These are phyloP conservation scores for Medauroidea extradentata DNA, from an alignment of 1,140 invertebrate species.

Conservation along the genomic window DNA sequence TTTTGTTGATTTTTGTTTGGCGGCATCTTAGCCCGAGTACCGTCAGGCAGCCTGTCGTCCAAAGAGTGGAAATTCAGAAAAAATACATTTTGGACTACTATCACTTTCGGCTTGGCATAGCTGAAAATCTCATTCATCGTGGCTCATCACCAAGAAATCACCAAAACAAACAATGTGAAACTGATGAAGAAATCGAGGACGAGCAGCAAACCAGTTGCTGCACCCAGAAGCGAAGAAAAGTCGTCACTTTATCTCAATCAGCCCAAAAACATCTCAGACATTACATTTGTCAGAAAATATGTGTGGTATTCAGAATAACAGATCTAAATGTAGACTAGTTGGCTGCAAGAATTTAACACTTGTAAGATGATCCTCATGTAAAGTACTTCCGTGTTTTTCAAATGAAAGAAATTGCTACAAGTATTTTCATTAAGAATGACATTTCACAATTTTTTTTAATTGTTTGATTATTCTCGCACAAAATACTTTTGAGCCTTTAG, in stretches of 20 bases:
- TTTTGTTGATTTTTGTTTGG: too few relatives aligned
- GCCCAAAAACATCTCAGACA: not conserved
- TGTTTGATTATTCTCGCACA: too few relatives aligned
- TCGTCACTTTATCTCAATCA: not conserved
- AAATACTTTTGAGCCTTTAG: too few relatives aligned
- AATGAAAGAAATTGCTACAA: conserved; percentile 1
- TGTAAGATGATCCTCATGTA: not conserved
- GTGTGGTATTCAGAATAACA: not conserved
- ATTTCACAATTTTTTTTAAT: too few relatives aligned
- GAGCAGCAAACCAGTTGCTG: not conserved
- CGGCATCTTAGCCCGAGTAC: too few relatives aligned
- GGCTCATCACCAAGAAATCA: not conserved
- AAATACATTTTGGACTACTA: conserved; percentile 3
- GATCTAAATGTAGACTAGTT: not conserved
- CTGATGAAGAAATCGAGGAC: not conserved
- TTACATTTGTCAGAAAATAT: not conserved
- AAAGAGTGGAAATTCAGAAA: not conserved
- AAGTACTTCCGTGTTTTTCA: not conserved
- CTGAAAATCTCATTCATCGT: not conserved
- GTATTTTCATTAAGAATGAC: not conserved
- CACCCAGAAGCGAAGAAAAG: not conserved
- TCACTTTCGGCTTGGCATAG: not conserved
- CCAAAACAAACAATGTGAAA: not conserved
- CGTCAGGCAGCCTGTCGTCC: conserved; percentile 17
- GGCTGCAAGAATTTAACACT: not conserved